phyloP scores from a whole-genome alignment of 2,888 invertebrate genomes.

The Drosophila bunnanda region DNA sequence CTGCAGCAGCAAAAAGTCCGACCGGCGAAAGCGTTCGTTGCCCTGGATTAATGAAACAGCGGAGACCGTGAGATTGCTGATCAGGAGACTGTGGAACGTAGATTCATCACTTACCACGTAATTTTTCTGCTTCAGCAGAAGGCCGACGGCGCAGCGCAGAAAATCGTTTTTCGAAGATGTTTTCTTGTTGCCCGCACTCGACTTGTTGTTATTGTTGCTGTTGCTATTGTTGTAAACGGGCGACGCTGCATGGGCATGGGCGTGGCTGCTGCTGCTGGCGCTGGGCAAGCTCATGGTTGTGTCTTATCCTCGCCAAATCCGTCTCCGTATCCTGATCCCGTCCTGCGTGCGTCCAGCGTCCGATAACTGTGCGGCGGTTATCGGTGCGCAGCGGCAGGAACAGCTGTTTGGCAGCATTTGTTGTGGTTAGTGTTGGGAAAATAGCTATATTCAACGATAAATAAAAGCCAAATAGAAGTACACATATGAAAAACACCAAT shows the following conservation, averaged over 20 bases:
- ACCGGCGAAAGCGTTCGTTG: slow-evolving; percentile 87
- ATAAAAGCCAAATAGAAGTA: not conserved
- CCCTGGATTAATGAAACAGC: slow-evolving; percentile 85
- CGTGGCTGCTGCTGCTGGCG: slow-evolving; percentile 55
- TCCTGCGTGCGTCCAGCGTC: slow-evolving; percentile 54
- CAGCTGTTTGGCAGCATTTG: slow-evolving; percentile 27
- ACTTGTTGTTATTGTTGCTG: slow-evolving; percentile 49
- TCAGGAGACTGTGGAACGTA: not conserved
- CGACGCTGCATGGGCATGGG: slow-evolving; percentile 58
- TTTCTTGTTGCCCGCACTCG: slow-evolving; percentile 49
- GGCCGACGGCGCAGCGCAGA: slow-evolving; percentile 79
- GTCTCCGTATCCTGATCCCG: slow-evolving; percentile 66
- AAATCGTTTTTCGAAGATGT: slow-evolving; percentile 78
- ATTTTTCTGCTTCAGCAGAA: slow-evolving; percentile 82
- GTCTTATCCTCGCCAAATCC: slow-evolving; percentile 45
- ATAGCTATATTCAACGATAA: not conserved
- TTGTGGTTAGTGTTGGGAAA: slow-evolving; percentile 16
- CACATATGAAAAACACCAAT: not conserved
- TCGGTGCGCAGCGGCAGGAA: slow-evolving; percentile 10
- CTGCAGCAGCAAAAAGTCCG: slow-evolving; percentile 86
- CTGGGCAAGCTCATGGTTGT: slow-evolving; percentile 67
- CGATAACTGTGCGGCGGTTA: slow-evolving; percentile 13
- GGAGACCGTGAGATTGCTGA: slow-evolving; percentile 16
- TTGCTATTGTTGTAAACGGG: slow-evolving; percentile 51
- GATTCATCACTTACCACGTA: slow-evolving; percentile 77